phyloP scores from a whole-genome alignment of 2,797 vertebrate species.

The Corythornis leucogaster region DNA sequence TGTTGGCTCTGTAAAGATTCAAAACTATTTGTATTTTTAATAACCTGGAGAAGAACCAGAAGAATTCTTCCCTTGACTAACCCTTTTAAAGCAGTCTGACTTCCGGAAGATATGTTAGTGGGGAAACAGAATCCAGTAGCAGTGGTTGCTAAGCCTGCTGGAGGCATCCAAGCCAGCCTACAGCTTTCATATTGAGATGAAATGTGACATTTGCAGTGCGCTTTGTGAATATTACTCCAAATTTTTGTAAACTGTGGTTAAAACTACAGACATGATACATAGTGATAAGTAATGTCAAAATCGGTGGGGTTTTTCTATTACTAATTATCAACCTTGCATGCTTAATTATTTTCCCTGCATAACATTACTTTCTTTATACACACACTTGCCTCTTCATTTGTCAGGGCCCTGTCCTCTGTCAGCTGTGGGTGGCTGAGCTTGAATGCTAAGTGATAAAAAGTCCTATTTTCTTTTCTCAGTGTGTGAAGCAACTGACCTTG shows the following conservation, averaged over 20 bases:
- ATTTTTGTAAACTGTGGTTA: neutral
- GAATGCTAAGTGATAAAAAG: conserved; percentile 8
- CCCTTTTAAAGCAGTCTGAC: neutral
- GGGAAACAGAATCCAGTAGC: neutral
- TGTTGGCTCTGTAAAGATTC: neutral
- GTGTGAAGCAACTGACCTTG: neutral
- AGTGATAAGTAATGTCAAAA: neutral
- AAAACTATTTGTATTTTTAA: neutral
- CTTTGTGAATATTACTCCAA: neutral
- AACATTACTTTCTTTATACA: neutral
- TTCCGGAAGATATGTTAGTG: neutral
- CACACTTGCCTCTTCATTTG: neutral
- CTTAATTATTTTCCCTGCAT: conserved; percentile 29
- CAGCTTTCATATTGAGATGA: neutral
- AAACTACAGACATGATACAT: neutral
- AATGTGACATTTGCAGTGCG: neutral
- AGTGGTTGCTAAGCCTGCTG: neutral
- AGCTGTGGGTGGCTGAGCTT: conserved; percentile 9
- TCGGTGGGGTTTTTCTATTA: neutral
- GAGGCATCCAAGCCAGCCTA: neutral
- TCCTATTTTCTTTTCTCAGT: conserved; percentile 18
- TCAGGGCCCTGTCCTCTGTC: conserved; percentile 27
- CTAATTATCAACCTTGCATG: neutral
- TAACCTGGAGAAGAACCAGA: neutral
- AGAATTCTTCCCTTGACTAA: neutral